phyloP scores from a whole-genome alignment of 30 jellyfish, hydroid and myxozoan genomes.

The Aurelia coerulea region DNA sequence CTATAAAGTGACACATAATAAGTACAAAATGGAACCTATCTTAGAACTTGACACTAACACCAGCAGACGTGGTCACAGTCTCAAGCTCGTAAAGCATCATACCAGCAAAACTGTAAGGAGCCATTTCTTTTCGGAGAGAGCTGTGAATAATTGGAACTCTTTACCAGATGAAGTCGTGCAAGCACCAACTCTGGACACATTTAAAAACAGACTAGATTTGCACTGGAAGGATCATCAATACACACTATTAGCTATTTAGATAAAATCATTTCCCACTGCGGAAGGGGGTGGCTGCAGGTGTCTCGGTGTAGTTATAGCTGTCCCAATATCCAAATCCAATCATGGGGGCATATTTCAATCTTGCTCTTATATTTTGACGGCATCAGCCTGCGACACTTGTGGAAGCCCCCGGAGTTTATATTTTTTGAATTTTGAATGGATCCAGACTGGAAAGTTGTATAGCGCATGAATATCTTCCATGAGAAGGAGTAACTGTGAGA shows the following conservation, averaged over 20 bases:
- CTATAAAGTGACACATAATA: slow-evolving; percentile 22
- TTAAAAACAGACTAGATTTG: too few species aligned
- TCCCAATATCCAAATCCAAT: too few species aligned
- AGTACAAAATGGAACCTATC: slow-evolving; percentile 16
- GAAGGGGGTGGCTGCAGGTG: slow-evolving; percentile 46
- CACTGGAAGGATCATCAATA: too few species aligned
- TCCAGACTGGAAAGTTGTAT: too few species aligned
- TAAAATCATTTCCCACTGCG: slow-evolving; percentile 32
- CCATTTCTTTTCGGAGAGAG: slow-evolving; percentile 45
- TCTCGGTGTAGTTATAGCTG: too few species aligned
- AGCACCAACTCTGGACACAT: slow-evolving; percentile 14
- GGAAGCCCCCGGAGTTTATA: too few species aligned
- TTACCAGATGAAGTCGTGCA: slow-evolving; percentile 21
- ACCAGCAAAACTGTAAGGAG: slow-evolving; percentile 15
- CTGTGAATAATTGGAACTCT: slow-evolving; percentile 55
- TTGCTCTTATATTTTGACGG: too few species aligned
- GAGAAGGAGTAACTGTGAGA: too few species aligned
- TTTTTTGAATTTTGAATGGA: too few species aligned
- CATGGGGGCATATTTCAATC: too few species aligned
- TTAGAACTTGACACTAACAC: slow-evolving; percentile 46
- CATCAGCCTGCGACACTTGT: too few species aligned
- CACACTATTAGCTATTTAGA: slow-evolving; percentile 8
- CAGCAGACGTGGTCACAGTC: slow-evolving; percentile 59
- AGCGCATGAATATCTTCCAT: too few species aligned
- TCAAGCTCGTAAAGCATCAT: slow-evolving; percentile 48